Percentiles rank a stretch among this genome's conserved stretches.
Conservation (phyloP, 1,140 invertebrate species). For the Lasioglossum baleicum region DNA sequence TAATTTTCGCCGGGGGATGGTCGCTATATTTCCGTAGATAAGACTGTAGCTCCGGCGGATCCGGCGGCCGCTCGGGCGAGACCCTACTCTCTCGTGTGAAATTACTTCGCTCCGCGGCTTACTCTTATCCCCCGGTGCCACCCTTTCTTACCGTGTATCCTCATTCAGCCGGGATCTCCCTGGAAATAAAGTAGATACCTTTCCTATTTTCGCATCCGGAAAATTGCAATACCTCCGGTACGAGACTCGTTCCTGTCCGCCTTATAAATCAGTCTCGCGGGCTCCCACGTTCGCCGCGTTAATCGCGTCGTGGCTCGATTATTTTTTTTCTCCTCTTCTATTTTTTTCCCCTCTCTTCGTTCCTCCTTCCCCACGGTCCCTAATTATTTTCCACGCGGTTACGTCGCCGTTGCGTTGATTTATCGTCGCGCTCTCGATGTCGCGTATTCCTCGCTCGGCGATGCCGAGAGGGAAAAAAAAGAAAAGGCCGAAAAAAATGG, state of each 20-base stretch:
- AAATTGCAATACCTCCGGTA: constrained; percentile 74
- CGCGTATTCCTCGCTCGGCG: too few species aligned
- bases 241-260: constrained; percentile 31
- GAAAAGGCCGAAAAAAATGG: too few species aligned
- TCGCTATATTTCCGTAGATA: constrained; percentile 73
- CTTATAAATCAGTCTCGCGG: constrained; percentile 60
- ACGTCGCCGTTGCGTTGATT: too few species aligned
- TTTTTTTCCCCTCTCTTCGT: too few species aligned
- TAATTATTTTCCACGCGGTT: too few species aligned
- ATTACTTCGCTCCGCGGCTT: constrained; percentile 80
- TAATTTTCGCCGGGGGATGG: constrained; percentile 74
- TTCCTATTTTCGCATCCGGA: constrained; percentile 79
- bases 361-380: too few species aligned
- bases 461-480: too few species aligned
- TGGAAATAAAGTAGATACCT: constrained; percentile 79
- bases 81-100: constrained; percentile 76
- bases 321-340: not conserved
- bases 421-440: too few species aligned
- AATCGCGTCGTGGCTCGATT: constrained; percentile 14
- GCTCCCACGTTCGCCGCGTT: constrained; percentile 1
- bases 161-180: constrained; percentile 75
- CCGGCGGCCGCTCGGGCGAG: constrained; percentile 53
- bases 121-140: constrained; percentile 72
- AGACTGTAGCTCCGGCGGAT: constrained; percentile 64
- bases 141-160: constrained; percentile 75